Evolutionary conservation across 2,797 vertebrate species (phyloP), one percentile per base, ranked within the genome.

Genomic region (Acropternis orthonyx): DNA sequence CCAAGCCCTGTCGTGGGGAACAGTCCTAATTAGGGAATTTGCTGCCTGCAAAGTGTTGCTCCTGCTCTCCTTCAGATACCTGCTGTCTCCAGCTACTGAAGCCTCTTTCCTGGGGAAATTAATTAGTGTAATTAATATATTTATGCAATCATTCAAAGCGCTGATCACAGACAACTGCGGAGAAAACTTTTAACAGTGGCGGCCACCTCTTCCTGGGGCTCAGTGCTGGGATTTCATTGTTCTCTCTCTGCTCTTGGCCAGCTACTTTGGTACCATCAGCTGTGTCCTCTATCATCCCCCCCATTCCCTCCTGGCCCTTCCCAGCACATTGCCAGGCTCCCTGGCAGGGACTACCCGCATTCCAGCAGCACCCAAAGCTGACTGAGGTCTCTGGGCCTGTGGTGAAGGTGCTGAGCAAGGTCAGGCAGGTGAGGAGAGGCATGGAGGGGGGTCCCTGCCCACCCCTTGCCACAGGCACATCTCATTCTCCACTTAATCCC

Each of bases 91-190:
- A 89, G 88, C 94, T 71, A 56, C 69, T 3, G 7, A 48, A 41
- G 54, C 44, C 17, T 61, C 93, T 87, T 91, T 87, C 86, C 80
- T 6, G 55, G 81, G 76, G 79, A 88, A 95, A 92, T 88, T 81
- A 89, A 94, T 96, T 74, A 92, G 67, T 68, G 71, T 63, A 95
- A 96, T 96, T 94, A 92, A 93, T 94, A 78, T 89, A 93, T 95
- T 96, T 95, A 66, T 76, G 75, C 68, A 82, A 92, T 78, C 63
- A 63, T 91, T 93, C 92, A 46, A 82, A 81, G 81, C 16, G 80
- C 88, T 92, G 90, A 89, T 94, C 59, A 54, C 77, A 89, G 93
- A 79, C 90, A 92, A 83, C 68, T 20, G 59, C 85, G 61, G 68
- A 83, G 72, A 39, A 92, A 95, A 94, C 91, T 92, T 96, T 44